Conservation (phyloP, 2,888 invertebrate genomes). For the Geophilus truncorum region DNA sequence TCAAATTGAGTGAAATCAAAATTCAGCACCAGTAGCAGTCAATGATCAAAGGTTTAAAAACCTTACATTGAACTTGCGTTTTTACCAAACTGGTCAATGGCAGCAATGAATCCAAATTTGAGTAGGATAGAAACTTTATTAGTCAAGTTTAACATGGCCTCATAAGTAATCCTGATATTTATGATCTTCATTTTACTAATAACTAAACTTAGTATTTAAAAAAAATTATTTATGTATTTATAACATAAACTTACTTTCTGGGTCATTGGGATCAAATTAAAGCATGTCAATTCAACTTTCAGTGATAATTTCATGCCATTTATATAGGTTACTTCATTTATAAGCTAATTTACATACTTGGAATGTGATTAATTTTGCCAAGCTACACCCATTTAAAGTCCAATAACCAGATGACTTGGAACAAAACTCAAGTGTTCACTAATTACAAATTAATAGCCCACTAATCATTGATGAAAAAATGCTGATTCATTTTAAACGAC, state of each 20-base stretch:
- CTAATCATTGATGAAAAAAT: neutral
- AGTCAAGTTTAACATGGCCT: neutral
- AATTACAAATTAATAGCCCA: neutral
- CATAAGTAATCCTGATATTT: neutral
- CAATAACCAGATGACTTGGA: neutral
- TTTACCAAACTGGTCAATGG: neutral
- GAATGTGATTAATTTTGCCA: neutral
- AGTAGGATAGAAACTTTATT: neutral
- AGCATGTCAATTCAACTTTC: conserved; percentile 1
- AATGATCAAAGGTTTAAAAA: neutral
- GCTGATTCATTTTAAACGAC: neutral
- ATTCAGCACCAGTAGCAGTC: neutral
- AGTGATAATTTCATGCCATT: conserved; percentile 1
- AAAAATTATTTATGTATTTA: neutral
- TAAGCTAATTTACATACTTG: too few species aligned
- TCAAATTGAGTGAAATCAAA: too few species aligned
- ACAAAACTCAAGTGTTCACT: neutral
- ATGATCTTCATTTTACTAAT: neutral
- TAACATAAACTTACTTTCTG: neutral
- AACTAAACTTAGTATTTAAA: neutral
- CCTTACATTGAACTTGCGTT: neutral
- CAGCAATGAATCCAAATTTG: neutral
- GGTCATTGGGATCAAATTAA: neutral
- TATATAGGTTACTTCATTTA: conserved; percentile 2
- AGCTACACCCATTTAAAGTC: neutral